A percentile compares a stretch with the other conserved stretches of the same genome.
Conservation (phyloP, 2,888 invertebrate genomes). For the Andrena hattorfiana region DNA sequence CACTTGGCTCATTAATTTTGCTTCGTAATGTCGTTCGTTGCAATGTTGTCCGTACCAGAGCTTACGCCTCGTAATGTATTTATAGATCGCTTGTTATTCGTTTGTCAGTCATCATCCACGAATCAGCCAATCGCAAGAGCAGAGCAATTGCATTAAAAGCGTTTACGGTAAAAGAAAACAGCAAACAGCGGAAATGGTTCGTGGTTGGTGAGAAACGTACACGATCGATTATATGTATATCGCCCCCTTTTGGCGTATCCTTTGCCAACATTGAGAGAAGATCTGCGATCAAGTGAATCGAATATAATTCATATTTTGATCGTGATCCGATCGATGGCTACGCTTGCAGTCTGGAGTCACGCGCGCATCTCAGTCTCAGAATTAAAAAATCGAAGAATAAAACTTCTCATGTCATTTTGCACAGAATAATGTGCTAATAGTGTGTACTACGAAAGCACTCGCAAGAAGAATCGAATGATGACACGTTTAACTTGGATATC, state of each 20-base stretch:
- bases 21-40: conserved; percentile 81
- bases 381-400: background rate
- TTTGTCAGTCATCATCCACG: conserved; percentile 61
- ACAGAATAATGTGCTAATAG: background rate
- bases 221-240: conserved; percentile 61
- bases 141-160: background rate
- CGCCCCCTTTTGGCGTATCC: conserved; percentile 56
- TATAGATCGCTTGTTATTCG: conserved; percentile 82
- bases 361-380: conserved; percentile 54
- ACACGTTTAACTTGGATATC: background rate
- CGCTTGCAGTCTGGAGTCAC: conserved; percentile 63
- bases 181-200: background rate
- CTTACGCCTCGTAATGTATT: conserved; percentile 85
- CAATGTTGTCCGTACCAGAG: conserved; percentile 82
- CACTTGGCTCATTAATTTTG: conserved; percentile 68
- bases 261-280: conserved; percentile 45
- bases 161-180: background rate
- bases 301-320: conserved; percentile 31
- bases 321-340: conserved; percentile 55
- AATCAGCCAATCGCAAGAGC: background rate
- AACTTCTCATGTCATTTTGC: background rate
- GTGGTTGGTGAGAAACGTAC: conserved; percentile 58
- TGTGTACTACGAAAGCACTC: background rate
- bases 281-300: conserved; percentile 46
- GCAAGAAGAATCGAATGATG: background rate